phyloP scores from a whole-genome alignment of 92 coral and sea anemone genomes.

The Nematostella vectensis region DNA sequence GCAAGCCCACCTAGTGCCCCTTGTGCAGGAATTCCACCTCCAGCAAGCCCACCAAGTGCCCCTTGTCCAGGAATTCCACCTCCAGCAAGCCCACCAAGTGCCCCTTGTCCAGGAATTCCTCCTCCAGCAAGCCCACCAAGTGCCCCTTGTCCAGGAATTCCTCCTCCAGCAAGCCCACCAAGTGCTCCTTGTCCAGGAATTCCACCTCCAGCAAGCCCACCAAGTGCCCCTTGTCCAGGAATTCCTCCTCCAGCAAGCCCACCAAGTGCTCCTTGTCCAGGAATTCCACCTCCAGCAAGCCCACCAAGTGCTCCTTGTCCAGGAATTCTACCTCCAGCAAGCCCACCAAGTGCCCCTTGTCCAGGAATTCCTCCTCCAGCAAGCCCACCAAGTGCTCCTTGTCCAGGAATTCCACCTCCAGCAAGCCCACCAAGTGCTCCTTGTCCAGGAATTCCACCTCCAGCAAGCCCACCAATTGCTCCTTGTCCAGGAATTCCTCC shows the following conservation, averaged over 20 bases:
- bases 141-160: constrained; percentile 34
- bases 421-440: constrained; percentile 26
- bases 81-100: constrained; percentile 5
- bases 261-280: constrained; percentile 22
- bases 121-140: constrained; percentile 35
- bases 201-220: constrained; percentile 13
- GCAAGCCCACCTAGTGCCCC: constrained; percentile 41
- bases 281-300: constrained; percentile 19
- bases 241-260: not conserved
- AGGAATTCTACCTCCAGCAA: constrained; percentile 13
- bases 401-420: constrained; percentile 14
- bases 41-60: constrained; percentile 4
- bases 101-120: constrained; percentile 20
- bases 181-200: constrained; percentile 38
- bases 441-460: constrained; percentile 42
- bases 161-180: not conserved
- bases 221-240: constrained; percentile 18
- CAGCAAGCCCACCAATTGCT: constrained; percentile 6
- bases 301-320: constrained; percentile 34
- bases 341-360: not conserved
- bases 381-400: constrained; percentile 24
- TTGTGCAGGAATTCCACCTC: constrained; percentile 25
- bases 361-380: constrained; percentile 43
- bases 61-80: constrained; percentile 17
- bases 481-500: constrained; percentile 30